phyloP scores from a whole-genome alignment of 2,888 invertebrate genomes.

The Lutraria lutraria region DNA sequence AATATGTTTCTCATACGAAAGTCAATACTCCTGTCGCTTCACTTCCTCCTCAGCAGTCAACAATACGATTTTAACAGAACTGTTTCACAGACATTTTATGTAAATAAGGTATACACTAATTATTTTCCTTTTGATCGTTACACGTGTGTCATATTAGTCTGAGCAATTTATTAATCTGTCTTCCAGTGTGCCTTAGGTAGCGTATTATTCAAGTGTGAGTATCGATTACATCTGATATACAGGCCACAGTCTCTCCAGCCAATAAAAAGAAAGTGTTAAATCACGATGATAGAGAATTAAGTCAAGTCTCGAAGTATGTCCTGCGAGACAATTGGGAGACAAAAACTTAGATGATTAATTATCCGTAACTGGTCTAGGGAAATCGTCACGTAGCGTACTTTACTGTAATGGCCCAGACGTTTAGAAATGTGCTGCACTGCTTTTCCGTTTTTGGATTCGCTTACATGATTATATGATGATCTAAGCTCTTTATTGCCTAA shows the following conservation, averaged over 20 bases:
- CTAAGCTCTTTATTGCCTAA: too few species aligned
- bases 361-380: not conserved
- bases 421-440: too few species aligned
- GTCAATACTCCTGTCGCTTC: not conserved
- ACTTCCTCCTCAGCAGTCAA: too few species aligned
- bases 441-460: too few species aligned
- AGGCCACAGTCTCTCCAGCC: not conserved
- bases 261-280: not conserved
- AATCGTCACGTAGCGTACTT: not conserved
- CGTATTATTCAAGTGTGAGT: not conserved
- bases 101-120: not conserved
- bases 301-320: not conserved
- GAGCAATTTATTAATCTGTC: not conserved
- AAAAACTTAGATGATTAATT: not conserved
- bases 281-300: not conserved
- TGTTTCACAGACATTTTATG: too few species aligned
- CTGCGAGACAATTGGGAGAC: not conserved
- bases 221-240: not conserved
- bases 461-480: too few species aligned
- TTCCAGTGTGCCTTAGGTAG: not conserved
- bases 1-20: not conserved
- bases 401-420: too few species aligned
- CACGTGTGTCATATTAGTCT: not conserved
- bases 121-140: not conserved
- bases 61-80: too few species aligned